Percentiles rank a stretch among this genome's conserved stretches.
These are phyloP conservation scores for Aporophyla lueneburgensis DNA, from an alignment of 2,888 invertebrate genomes.

Conservation along the genomic window DNA sequence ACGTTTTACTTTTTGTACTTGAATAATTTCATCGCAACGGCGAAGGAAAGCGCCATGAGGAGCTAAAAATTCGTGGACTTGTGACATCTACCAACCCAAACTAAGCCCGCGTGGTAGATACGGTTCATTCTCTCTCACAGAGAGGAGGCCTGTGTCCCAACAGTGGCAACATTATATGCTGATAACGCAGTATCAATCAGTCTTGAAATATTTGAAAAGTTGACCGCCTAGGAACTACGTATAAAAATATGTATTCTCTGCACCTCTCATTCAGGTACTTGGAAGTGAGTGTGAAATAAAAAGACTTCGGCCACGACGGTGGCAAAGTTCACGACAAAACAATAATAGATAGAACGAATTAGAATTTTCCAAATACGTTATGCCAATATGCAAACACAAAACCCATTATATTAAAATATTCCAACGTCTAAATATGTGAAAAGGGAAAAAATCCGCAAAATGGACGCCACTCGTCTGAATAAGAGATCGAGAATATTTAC, in stretches of 20 bases:
- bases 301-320: too few species aligned
- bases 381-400: slow-evolving; percentile 76
- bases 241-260: background rate
- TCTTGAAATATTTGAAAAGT: background rate
- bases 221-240: background rate
- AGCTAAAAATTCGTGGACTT: too few species aligned
- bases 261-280: background rate
- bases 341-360: slow-evolving; percentile 52
- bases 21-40: too few species aligned
- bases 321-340: slow-evolving; percentile 6
- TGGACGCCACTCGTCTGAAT: slow-evolving; percentile 85
- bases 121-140: too few species aligned
- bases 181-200: background rate
- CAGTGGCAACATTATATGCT: too few species aligned
- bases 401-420: slow-evolving; percentile 80
- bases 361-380: slow-evolving; percentile 64
- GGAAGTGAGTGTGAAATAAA: slow-evolving; percentile 2
- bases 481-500: slow-evolving; percentile 88
- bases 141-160: too few species aligned
- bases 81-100: too few species aligned
- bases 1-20: too few species aligned
- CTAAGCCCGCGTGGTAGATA: too few species aligned
- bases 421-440: slow-evolving; percentile 82
- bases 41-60: too few species aligned
- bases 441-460: slow-evolving; percentile 82